These are phyloP conservation scores for Turritopsis dohrnii DNA, from an alignment of 30 jellyfish, hydroid and myxozoan species.

Conservation along the genomic window DNA sequence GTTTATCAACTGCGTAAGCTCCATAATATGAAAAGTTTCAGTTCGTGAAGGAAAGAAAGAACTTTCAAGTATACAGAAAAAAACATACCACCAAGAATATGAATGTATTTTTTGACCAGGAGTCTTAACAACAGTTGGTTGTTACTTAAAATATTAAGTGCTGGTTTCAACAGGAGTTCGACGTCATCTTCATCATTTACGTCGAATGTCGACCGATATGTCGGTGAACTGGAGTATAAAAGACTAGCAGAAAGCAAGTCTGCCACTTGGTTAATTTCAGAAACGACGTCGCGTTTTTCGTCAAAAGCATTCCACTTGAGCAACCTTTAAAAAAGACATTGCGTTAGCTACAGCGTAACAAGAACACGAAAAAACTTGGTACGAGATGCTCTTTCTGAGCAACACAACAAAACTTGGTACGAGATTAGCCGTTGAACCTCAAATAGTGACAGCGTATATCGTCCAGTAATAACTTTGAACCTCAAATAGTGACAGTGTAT, in stretches of 20 bases:
- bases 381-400: too few relatives aligned
- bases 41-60: too few relatives aligned
- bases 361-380: too few relatives aligned
- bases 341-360: background rate
- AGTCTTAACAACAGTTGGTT: constrained; percentile 2
- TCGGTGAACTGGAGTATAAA: constrained; percentile 20
- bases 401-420: too few relatives aligned
- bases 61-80: background rate
- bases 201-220: constrained; percentile 5
- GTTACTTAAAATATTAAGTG: background rate
- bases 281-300: background rate
- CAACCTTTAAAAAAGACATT: background rate
- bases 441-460: too few relatives aligned
- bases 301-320: background rate
- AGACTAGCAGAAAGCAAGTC: constrained; percentile 20
- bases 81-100: constrained; percentile 1
- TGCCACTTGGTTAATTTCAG: constrained; percentile 29
- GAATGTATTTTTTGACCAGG: constrained; percentile 28
- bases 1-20: too few relatives aligned
- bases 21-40: too few relatives aligned
- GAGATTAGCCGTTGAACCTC: too few relatives aligned
- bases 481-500: too few relatives aligned
- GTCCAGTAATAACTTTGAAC: too few relatives aligned
- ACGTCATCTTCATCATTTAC: background rate
- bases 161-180: background rate